Percentiles rank a stretch among this genome's conserved stretches.
Conservation (phyloP, 2,113 vertebrate genomes). For the Hydropotes inermis region DNA sequence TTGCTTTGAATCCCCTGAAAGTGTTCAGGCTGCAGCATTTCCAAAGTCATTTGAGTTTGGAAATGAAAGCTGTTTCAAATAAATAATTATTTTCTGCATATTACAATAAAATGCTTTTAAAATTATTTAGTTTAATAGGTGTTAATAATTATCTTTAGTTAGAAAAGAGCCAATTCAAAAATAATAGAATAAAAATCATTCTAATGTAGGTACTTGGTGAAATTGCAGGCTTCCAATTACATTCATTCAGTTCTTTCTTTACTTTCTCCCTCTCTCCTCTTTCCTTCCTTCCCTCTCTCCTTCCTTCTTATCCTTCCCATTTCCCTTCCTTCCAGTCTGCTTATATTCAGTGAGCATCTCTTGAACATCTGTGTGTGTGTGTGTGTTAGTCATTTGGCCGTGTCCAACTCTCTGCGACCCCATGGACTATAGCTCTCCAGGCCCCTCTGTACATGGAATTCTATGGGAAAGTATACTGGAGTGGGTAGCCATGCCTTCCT, state of each 20-base stretch:
- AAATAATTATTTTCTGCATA: slow-evolving; percentile 23
- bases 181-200: neutral
- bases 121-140: slow-evolving; percentile 2
- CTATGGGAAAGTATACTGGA: neutral
- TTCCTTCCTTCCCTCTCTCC: accelerated
- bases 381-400: neutral
- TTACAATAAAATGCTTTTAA: slow-evolving; percentile 1
- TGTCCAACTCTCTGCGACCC: too few species aligned
- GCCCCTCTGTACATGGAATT: neutral
- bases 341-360: neutral
- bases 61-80: slow-evolving; percentile 24
- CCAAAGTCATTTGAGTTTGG: neutral
- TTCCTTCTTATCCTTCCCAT: neutral
- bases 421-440: neutral
- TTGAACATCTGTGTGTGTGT: neutral
- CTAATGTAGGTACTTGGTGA: neutral
- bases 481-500: neutral
- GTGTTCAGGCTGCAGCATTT: neutral
- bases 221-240: neutral
- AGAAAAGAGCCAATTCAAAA: slow-evolving; percentile 33
- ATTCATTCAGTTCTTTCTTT: neutral
- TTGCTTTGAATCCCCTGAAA: neutral
- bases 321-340: neutral
- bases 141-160: slow-evolving; percentile 20
- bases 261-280: accelerated